A percentile compares a stretch with the other conserved stretches of the same genome.
Conservation (phyloP, 23 tunicate species). For the Corella eumyota region DNA sequence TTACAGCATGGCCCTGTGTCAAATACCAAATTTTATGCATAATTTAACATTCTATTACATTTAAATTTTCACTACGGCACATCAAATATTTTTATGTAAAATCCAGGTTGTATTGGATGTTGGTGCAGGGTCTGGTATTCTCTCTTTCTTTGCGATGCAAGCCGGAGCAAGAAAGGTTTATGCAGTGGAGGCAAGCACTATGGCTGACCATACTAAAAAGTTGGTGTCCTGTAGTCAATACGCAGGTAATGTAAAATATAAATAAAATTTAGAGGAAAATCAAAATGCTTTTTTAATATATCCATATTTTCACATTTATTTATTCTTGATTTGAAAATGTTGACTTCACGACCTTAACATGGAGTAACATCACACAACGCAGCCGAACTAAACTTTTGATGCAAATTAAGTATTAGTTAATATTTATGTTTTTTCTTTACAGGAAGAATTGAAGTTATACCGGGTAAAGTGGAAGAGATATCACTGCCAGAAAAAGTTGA, state of each 20-base stretch:
- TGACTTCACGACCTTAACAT: background rate
- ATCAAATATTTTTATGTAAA: too few relatives aligned
- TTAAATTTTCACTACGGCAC: too few relatives aligned
- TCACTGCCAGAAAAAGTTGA: conserved; percentile 95
- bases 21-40: too few relatives aligned
- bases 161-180: conserved; percentile 99
- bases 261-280: background rate
- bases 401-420: background rate
- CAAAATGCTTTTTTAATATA: too few relatives aligned
- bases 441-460: conserved; percentile 90
- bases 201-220: conserved; percentile 97
- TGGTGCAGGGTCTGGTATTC: conserved; percentile 98
- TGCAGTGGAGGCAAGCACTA: conserved; percentile 98
- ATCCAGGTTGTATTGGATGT: conserved; percentile 94
- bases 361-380: too few relatives aligned
- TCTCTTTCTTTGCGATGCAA: conserved; percentile 99
- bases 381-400: background rate
- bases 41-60: too few relatives aligned
- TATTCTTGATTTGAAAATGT: background rate
- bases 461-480: conserved; percentile 97
- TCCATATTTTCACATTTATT: too few relatives aligned
- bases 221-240: conserved; percentile 73
- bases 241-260: conserved; percentile 45
- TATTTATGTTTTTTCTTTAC: background rate
- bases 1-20: too few relatives aligned